Percentiles rank a stretch among this genome's conserved stretches.
Conservation (phyloP, 2,888 invertebrate species). For the Meandrusa payeni region DNA sequence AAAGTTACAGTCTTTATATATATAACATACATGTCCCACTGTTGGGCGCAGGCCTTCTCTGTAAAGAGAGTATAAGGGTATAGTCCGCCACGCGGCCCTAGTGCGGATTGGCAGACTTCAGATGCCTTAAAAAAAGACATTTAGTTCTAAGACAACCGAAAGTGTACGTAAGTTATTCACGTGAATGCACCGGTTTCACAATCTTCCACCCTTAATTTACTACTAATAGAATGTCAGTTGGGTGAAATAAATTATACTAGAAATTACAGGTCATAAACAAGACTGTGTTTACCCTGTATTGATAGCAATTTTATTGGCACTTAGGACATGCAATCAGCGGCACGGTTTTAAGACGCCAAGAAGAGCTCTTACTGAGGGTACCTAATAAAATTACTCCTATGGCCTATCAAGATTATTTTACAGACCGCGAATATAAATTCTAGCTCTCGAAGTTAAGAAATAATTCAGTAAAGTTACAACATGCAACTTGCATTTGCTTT, state of each 20-base stretch:
- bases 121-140: too few species aligned
- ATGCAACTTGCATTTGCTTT: too few species aligned
- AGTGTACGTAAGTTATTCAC: slow-evolving; percentile 1
- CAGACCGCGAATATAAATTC: too few species aligned
- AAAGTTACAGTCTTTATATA: too few species aligned
- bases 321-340: slow-evolving; percentile 29
- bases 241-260: slow-evolving; percentile 28
- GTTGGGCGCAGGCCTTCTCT: too few species aligned
- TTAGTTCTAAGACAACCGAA: too few species aligned
- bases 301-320: slow-evolving; percentile 32
- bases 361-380: slow-evolving; percentile 17
- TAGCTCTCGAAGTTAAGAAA: neutral
- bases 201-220: slow-evolving; percentile 33
- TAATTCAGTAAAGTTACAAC: slow-evolving; percentile 12
- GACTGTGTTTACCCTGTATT: slow-evolving; percentile 24
- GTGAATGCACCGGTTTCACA: slow-evolving; percentile 20
- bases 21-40: too few species aligned
- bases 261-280: slow-evolving; percentile 31
- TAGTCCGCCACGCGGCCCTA: too few species aligned
- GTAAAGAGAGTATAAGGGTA: too few species aligned
- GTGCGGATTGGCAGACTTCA: too few species aligned
- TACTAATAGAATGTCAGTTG: slow-evolving; percentile 34
- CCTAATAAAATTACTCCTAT: slow-evolving; percentile 19
- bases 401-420: slow-evolving; percentile 15
- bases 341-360: slow-evolving; percentile 19